Conservation (phyloP, 1,140 invertebrate genomes). For the Papilio helenus region DNA sequence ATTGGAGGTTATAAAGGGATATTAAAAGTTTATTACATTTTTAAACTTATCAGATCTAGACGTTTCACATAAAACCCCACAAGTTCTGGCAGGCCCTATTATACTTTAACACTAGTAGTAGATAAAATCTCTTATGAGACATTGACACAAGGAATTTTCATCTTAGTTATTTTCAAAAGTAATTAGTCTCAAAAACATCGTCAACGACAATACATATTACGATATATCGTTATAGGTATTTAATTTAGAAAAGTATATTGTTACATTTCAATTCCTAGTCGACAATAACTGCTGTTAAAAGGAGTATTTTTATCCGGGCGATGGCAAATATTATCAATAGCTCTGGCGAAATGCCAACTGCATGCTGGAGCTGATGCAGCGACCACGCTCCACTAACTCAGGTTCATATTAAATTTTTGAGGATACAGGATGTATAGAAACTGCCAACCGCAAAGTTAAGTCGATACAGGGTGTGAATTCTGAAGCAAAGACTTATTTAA, state of each 20-base stretch:
- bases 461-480: neutral
- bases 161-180: too few relatives aligned
- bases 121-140: neutral
- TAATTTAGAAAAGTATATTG: neutral
- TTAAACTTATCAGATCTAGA: slow-evolving; percentile 10
- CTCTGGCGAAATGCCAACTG: slow-evolving; percentile 63
- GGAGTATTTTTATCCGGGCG: slow-evolving; percentile 61
- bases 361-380: slow-evolving; percentile 50
- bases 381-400: slow-evolving; percentile 42
- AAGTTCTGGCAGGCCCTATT: neutral
- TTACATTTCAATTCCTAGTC: slow-evolving; percentile 42
- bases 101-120: neutral
- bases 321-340: slow-evolving; percentile 66
- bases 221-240: too few relatives aligned
- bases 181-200: too few relatives aligned
- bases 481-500: neutral
- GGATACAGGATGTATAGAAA: slow-evolving; percentile 28
- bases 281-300: slow-evolving; percentile 49
- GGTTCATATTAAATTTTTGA: slow-evolving; percentile 45
- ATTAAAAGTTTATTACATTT: neutral
- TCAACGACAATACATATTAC: too few relatives aligned
- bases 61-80: neutral
- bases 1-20: neutral
- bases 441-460: slow-evolving; percentile 19
- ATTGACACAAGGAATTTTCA: neutral